Evolutionary conservation across 2,113 vertebrate species (phyloP).

Genomic region (Daphoenositta chrysoptera): DNA sequence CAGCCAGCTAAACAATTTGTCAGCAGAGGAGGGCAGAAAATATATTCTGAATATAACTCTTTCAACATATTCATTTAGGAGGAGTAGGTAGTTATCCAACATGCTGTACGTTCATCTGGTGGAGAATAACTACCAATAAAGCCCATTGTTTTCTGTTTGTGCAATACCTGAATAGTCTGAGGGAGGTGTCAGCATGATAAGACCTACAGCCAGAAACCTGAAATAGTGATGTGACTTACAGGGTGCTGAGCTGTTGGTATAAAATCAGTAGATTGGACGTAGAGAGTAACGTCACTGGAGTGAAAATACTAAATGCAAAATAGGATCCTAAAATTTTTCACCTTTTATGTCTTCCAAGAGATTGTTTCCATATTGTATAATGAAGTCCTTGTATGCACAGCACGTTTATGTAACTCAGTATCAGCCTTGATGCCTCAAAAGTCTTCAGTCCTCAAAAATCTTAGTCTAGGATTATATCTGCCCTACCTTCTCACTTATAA

Average conservation of each 20-base stretch:
- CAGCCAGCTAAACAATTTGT: slow-evolving; percentile 60
- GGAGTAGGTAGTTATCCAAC: background rate
- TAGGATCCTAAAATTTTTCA: background rate
- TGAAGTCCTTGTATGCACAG: background rate
- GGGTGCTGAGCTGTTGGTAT: background rate
- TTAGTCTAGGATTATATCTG: background rate
- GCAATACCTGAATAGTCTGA: background rate
- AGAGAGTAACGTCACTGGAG: background rate
- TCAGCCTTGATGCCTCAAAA: background rate
- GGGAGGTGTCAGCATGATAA: background rate
- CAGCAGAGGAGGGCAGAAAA: slow-evolving; percentile 23
- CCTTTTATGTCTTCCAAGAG: background rate
- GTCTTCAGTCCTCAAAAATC: background rate
- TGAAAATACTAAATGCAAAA: background rate
- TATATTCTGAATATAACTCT: slow-evolving; percentile 4
- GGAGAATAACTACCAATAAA: background rate
- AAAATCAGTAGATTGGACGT: background rate
- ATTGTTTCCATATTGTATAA: background rate
- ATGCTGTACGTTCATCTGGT: background rate
- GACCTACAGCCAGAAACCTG: background rate
- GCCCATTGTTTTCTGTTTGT: background rate
- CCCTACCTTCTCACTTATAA: background rate
- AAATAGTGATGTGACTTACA: background rate
- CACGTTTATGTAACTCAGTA: background rate
- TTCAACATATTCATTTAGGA: background rate